A percentile compares a stretch with the other conserved stretches of the same genome.
Conservation (phyloP, 2,888 invertebrate genomes). For the Drosophila tripunctata region DNA sequence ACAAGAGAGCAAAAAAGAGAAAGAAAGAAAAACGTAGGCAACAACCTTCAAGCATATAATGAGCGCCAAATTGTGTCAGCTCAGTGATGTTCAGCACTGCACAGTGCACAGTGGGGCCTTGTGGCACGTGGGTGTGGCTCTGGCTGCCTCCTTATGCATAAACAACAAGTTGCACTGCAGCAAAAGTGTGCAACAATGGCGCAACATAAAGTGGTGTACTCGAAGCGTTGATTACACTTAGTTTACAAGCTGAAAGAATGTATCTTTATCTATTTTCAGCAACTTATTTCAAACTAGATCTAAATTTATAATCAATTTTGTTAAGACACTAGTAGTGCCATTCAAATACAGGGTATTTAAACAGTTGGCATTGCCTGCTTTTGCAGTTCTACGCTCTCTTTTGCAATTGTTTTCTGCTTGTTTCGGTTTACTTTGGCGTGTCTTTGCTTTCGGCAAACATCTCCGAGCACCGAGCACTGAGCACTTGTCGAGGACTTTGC, state of each 20-base stretch:
- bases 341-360: background rate
- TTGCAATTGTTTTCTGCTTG: background rate
- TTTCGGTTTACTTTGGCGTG: constrained; percentile 9
- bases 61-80: constrained; percentile 74
- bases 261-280: too few species aligned
- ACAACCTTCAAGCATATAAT: constrained; percentile 65
- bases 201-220: background rate
- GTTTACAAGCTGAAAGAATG: background rate
- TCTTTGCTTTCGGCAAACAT: constrained; percentile 20
- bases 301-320: too few species aligned
- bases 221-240: background rate
- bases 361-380: background rate
- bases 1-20: constrained; percentile 9
- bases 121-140: constrained; percentile 16
- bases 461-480: constrained; percentile 18
- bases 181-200: background rate
- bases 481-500: constrained; percentile 26
- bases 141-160: constrained; percentile 58
- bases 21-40: constrained; percentile 13
- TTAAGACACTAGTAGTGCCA: too few species aligned
- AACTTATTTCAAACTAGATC: too few species aligned
- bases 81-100: constrained; percentile 40
- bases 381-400: background rate
- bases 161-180: constrained; percentile 58
- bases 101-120: background rate